These are phyloP conservation scores for Chlorodrepanis virens DNA, from an alignment of 2,113 vertebrate genomes.

Conservation along the genomic window DNA sequence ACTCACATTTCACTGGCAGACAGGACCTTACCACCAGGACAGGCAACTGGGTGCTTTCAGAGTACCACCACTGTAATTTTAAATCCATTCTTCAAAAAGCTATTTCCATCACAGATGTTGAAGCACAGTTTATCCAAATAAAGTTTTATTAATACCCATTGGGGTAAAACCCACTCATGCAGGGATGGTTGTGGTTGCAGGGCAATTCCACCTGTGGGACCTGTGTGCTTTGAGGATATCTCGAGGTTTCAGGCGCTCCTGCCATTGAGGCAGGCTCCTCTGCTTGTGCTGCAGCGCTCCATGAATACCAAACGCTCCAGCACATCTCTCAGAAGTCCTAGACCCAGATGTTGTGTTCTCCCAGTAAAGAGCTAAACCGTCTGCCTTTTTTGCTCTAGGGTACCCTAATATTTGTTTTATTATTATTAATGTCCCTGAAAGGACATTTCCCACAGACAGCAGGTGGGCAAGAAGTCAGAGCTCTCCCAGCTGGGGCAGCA, in stretches of 20 bases:
- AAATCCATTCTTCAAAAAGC: not conserved
- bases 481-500: not conserved
- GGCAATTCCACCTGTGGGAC: not conserved
- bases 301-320: not conserved
- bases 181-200: not conserved
- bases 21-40: not conserved
- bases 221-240: not conserved
- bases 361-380: not conserved
- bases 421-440: not conserved
- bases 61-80: not conserved
- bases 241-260: not conserved
- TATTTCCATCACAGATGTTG: not conserved
- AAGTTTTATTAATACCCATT: not conserved
- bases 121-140: not conserved
- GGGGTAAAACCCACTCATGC: not conserved
- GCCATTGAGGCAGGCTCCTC: not conserved
- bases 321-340: not conserved
- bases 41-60: not conserved
- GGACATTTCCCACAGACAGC: not conserved
- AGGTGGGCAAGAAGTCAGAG: not conserved
- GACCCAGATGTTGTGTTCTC: not conserved
- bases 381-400: not conserved
- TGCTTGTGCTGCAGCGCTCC: not conserved
- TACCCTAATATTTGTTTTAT: not conserved
- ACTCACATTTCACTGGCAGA: not conserved